phyloP scores from a whole-genome alignment of 1,140 invertebrate genomes.

The Camponotus floridanus region DNA sequence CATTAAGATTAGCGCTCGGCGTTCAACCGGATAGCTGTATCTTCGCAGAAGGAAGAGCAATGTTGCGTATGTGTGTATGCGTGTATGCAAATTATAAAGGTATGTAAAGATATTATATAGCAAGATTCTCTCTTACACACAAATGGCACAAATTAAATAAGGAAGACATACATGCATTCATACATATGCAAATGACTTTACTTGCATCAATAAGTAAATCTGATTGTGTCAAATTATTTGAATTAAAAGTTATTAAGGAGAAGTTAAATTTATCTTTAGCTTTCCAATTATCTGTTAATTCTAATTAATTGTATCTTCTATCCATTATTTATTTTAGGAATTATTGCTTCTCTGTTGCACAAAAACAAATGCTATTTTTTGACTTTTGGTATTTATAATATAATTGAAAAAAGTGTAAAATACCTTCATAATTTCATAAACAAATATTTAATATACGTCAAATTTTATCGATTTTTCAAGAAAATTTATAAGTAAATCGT shows the following conservation, averaged over 20 bases:
- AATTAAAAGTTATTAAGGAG: not conserved
- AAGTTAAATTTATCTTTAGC: not conserved
- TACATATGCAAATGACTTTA: not conserved
- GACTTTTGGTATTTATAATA: not conserved
- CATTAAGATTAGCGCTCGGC: conserved; percentile 76
- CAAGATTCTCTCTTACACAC: not conserved
- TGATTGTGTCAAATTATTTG: not conserved
- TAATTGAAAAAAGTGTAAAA: not conserved
- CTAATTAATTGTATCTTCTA: not conserved
- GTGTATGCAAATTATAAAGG: not conserved
- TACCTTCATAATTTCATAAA: not conserved
- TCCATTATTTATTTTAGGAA: not conserved
- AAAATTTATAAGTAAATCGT: not conserved
- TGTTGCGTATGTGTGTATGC: not conserved
- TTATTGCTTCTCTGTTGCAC: not conserved
- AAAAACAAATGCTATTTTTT: not conserved
- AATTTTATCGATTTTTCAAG: not conserved
- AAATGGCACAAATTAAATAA: not conserved
- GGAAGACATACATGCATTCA: not conserved
- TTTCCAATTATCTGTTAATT: not conserved
- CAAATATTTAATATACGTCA: not conserved
- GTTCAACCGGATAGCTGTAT: conserved; percentile 49
- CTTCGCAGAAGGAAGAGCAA: not conserved
- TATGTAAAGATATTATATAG: conserved; percentile 23
- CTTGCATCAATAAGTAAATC: not conserved